phyloP scores from a whole-genome alignment of 2,113 vertebrate species.

The Kryptolebias marmoratus region DNA sequence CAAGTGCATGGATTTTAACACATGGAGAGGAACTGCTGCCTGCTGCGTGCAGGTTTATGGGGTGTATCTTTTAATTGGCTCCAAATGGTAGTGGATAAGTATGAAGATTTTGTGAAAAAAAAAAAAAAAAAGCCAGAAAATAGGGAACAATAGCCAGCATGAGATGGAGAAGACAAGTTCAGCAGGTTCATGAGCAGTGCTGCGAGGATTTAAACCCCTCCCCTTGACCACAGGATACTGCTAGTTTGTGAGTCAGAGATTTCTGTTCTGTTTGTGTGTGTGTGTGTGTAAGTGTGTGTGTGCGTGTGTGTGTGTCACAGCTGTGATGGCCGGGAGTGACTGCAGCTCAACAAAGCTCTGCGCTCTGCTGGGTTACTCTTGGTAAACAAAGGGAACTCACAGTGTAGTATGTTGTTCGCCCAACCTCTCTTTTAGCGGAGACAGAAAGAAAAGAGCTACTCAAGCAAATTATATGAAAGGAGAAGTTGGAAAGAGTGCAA shows the following conservation, averaged over 20 bases:
- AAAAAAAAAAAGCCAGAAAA: slow-evolving; percentile 58
- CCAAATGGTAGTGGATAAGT: slow-evolving; percentile 55
- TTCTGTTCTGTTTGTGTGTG: slow-evolving; percentile 54
- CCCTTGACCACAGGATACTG: slow-evolving; percentile 82
- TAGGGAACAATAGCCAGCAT: slow-evolving; percentile 66
- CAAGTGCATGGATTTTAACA: slow-evolving; percentile 64
- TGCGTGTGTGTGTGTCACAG: slow-evolving; percentile 72
- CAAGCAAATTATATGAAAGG: slow-evolving; percentile 34
- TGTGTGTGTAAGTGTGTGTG: slow-evolving; percentile 26
- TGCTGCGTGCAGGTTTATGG: slow-evolving; percentile 48
- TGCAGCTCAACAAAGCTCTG: slow-evolving; percentile 77
- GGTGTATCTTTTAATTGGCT: slow-evolving; percentile 75
- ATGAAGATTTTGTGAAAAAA: slow-evolving; percentile 54
- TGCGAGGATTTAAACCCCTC: slow-evolving; percentile 77
- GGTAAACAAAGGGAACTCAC: slow-evolving; percentile 78
- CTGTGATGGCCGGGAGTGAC: slow-evolving; percentile 78
- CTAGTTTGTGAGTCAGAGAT: slow-evolving; percentile 79
- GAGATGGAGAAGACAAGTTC: slow-evolving; percentile 77
- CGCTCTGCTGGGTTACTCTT: slow-evolving; percentile 75
- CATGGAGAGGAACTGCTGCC: slow-evolving; percentile 52
- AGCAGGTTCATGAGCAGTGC: slow-evolving; percentile 77
- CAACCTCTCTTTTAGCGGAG: slow-evolving; percentile 62
- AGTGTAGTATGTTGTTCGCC: slow-evolving; percentile 68
- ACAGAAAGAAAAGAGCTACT: slow-evolving; percentile 56
- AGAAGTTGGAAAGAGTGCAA: slow-evolving; percentile 21